Conservation (phyloP, 2,113 vertebrate species). For the Nothobranchius furzeri region DNA sequence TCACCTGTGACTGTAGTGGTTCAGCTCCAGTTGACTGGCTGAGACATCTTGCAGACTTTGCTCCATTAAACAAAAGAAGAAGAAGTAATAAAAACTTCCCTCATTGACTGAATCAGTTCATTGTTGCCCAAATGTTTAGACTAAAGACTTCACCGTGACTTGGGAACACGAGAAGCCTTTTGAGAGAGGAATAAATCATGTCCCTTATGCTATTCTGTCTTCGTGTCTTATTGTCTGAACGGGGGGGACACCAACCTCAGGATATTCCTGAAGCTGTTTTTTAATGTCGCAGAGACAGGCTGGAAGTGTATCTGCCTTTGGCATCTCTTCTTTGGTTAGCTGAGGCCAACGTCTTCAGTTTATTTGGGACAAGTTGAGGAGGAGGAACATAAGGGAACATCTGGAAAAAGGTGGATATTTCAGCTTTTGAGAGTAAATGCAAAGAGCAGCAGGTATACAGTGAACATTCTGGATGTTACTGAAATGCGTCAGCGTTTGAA, state of each 20-base stretch:
- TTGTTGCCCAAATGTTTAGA: constrained; percentile 6
- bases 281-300: constrained; percentile 41
- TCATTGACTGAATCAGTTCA: constrained; percentile 12
- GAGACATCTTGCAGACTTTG: neutral
- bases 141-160: constrained; percentile 31
- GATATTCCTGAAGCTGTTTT: constrained; percentile 26
- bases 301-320: constrained; percentile 61
- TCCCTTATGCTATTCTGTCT: constrained; percentile 48
- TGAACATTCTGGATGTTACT: constrained; percentile 58
- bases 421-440: constrained; percentile 65
- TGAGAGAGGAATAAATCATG: constrained; percentile 57
- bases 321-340: constrained; percentile 45
- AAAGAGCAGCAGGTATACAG: constrained; percentile 78
- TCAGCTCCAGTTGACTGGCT: neutral
- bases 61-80: neutral
- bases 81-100: constrained; percentile 14
- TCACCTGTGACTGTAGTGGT: neutral
- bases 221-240: constrained; percentile 43
- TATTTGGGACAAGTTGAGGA: constrained; percentile 62
- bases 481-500: constrained; percentile 61
- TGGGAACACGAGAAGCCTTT: constrained; percentile 63
- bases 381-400: constrained; percentile 64
- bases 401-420: constrained; percentile 68
- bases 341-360: constrained; percentile 57
- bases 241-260: constrained; percentile 54